These are phyloP conservation scores for Hemibagrus guttatus DNA, from an alignment of 2,797 vertebrate species.

Conservation along the genomic window DNA sequence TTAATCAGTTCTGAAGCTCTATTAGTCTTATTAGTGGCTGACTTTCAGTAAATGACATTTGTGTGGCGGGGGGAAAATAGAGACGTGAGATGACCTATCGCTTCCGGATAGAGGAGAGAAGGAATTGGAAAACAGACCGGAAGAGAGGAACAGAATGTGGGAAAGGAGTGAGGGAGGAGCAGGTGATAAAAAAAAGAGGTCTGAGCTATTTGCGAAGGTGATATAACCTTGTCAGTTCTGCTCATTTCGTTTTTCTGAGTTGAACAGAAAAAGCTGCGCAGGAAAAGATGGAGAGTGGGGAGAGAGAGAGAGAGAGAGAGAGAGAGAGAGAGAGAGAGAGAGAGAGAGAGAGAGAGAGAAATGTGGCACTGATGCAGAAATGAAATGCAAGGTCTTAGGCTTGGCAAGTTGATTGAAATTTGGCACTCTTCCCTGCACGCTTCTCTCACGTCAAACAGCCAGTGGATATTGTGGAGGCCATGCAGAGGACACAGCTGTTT, in stretches of 20 bases:
- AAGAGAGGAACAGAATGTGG: slow-evolving; percentile 45
- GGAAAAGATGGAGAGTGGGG: not conserved
- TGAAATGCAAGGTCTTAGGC: not conserved
- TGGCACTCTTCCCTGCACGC: slow-evolving; percentile 2
- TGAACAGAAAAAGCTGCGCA: not conserved
- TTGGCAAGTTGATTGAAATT: not conserved
- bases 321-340: not conserved
- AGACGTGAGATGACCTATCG: slow-evolving; percentile 58
- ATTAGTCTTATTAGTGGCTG: slow-evolving; percentile 64
- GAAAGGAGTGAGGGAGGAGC: slow-evolving; percentile 34
- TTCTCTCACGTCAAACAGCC: not conserved
- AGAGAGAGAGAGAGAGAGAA: not conserved
- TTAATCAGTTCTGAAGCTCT: slow-evolving; percentile 70
- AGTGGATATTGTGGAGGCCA: slow-evolving; percentile 9
- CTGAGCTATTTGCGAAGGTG: slow-evolving; percentile 34
- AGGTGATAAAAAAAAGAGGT: slow-evolving; percentile 40
- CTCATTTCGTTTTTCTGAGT: not conserved
- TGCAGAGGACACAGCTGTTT: slow-evolving; percentile 36
- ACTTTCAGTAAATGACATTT: slow-evolving; percentile 67
- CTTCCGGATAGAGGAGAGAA: slow-evolving; percentile 7
- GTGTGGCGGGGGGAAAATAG: slow-evolving; percentile 44
- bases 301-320: slow-evolving; percentile 8
- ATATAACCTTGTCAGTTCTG: slow-evolving; percentile 50
- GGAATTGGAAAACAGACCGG: slow-evolving; percentile 43
- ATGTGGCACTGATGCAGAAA: not conserved